Base-by-base conservation (phyloP, 2,888 invertebrate species). In the Agrotis puta region DNA sequence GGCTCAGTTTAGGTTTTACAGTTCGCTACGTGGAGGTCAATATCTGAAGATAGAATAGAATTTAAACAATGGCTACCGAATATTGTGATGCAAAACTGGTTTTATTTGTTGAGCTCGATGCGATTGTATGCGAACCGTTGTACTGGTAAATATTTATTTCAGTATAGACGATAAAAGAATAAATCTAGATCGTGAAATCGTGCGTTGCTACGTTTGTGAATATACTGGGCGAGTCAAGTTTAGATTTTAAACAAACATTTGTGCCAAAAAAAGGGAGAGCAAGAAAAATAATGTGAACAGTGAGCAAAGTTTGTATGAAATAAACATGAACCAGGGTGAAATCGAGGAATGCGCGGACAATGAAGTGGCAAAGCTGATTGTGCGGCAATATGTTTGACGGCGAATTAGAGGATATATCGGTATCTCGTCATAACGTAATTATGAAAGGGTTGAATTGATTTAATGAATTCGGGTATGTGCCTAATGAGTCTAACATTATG, bases 51-150 rank as follows among this genome's bases (percentile, higher is more conserved):
- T 64, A 74, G 61, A 77, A 77, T 62, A 59, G 56, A 61, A 71
- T 70, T 73, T 70, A 83, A 77, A 81, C 74, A 85, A 85, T 70
- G 58, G 24, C 47, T 27, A 5, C 63, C 56, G 65, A 72, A 77
- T 81, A 77, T 83, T 77, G 61, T 69, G 65, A 77, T 83, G 66
- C 64, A 65, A 68, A 82, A 59, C 70, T 53, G 67, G 68, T 69
- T 80, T 61, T 83, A 77, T 82, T 73, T 83, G 53, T 69, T 45
- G 53, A 74, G 20, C 64, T 53, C 70, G 57, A 69, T 79, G 66
- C 53, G 70, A 83, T 79, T 65, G 64, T 64, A 50, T 51, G 51
- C 61, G 20, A 66, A 64, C 57, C 48, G 68, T 61, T 73, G 57
- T 68, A 33, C 70, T 50, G 63, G 63, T 57, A 64, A 69, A 81